Base-by-base conservation (phyloP, 1,140 invertebrate species). In the Apis dorsata region DNA sequence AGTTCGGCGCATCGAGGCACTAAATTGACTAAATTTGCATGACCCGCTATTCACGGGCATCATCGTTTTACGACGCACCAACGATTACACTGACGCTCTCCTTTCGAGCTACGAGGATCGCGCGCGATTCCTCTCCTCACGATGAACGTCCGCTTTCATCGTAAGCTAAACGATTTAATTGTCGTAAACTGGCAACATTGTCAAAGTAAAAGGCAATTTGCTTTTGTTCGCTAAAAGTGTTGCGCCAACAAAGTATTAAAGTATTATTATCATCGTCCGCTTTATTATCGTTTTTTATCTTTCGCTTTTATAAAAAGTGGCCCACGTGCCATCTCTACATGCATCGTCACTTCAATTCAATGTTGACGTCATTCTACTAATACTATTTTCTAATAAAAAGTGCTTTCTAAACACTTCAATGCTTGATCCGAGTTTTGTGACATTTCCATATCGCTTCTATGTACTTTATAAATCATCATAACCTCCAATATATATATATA, bases 1-100 rank as follows among this genome's bases (percentile, higher is more conserved):
- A 85, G 88, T 91, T 85, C 90, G 91, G 83, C 90, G 87, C 88
- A 89, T 71, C 86, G 84, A 85, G 87, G 44, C 85, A 85, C 86
- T 93, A 91, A 93, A 93, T 93, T 93, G 92, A 93, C 34, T 93
- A 93, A 93, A 93, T 93, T 92, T 93, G 92, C 92, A 92, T 91
- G 90, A 88, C 83, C 85, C 86, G 88, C 86, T 86, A 86, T 89
- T 88, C 86, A 79, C 84, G 85, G 74, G 76, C 79, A 72, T 51
- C 24, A 34, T 63, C 55, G 76, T 34, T 76, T 55, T 28, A 44
- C 60, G 66, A 44, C 51, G 24, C 69, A 55, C 11, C 21, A 28
- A 59, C 74, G 34, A 28, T 49, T 1, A 10, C 28, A 24, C 34
- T 71, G n/a, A 59, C 34, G 28, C 12, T 59, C 51, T 57, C 28